Evolutionary conservation across 2,888 invertebrate species (phyloP), one percentile per base, ranked within the genome.

Genomic region (Agrotis puta): DNA sequence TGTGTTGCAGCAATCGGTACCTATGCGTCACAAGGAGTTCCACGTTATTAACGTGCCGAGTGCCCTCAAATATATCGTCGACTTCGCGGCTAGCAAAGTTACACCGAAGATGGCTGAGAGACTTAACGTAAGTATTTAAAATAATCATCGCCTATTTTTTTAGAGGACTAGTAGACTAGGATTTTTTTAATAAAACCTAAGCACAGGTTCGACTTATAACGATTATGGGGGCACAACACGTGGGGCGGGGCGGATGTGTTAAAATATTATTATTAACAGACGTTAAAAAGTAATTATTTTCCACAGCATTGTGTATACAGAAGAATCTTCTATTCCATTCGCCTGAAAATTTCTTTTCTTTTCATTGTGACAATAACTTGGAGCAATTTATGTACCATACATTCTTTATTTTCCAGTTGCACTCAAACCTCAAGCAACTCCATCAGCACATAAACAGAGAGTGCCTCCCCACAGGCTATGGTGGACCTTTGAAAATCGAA

Each of bases 21-120:
- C 98, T 11, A 97, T 98, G 96, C 96, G 98, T 20, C 98, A 98
- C 92, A 98, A 98, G 91, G 97, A 97, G 87, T 96, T 98, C 54
- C 97, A 98, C 88, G 93, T 97, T 72, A 92, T 98, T 48, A 97
- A 98, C 88, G 94, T 98, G 20, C 98, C 98, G 1, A 88, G 97
- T n/a, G 96, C 98, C 0, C 90, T 98, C n/a, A 97, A 97, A 85
- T 98, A 98, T 92, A 96, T 98, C 27, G 97, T 98, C 72, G 98
- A 98, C 88, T 97, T 98, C 87, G 97, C 97, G 1, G 96, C 97
- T 82, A 97, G 97, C 63, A 97, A 97, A 87, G 96, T 98, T 66
- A 97, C 97, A 71, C 96, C 97, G 43, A 98, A 98, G 93, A 97
- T 98, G 88, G 97, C 97, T 74, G 96, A 97, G 74, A 96, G 98